Percentiles rank a stretch among this genome's conserved stretches.
These are phyloP conservation scores for Brachypodius melanocephalos DNA, from an alignment of 2,113 vertebrate genomes.

Conservation along the genomic window DNA sequence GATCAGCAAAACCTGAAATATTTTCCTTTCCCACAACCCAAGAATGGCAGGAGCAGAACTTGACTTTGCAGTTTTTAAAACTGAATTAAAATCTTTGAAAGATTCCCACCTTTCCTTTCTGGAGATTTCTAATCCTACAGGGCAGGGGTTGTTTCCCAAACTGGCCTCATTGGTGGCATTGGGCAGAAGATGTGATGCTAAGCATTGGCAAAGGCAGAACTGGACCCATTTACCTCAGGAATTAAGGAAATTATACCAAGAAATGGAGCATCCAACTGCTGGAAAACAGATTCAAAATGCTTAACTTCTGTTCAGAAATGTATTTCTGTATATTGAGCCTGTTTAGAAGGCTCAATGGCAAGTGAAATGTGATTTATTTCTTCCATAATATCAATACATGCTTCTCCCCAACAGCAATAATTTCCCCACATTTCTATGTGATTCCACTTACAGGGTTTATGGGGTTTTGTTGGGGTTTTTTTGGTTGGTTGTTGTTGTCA, in stretches of 20 bases:
- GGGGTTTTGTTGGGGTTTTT: too few relatives aligned
- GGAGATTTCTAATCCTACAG: not conserved
- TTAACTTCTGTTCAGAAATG: not conserved
- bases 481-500: too few relatives aligned
- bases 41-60: not conserved
- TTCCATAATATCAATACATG: not conserved
- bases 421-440: accelerated
- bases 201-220: not conserved
- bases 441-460: not conserved
- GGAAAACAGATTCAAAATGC: not conserved
- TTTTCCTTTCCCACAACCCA: not conserved
- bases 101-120: not conserved
- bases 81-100: not conserved
- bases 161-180: too few relatives aligned
- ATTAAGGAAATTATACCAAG: not conserved
- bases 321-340: not conserved
- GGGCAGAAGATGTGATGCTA: not conserved
- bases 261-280: not conserved
- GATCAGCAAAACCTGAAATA: not conserved
- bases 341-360: not conserved
- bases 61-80: not conserved
- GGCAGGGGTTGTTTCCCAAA: not conserved
- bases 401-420: not conserved
- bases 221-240: not conserved
- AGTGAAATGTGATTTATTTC: not conserved